Conservation (phyloP, 2,888 invertebrate species). For the Bimastos eiseni region DNA sequence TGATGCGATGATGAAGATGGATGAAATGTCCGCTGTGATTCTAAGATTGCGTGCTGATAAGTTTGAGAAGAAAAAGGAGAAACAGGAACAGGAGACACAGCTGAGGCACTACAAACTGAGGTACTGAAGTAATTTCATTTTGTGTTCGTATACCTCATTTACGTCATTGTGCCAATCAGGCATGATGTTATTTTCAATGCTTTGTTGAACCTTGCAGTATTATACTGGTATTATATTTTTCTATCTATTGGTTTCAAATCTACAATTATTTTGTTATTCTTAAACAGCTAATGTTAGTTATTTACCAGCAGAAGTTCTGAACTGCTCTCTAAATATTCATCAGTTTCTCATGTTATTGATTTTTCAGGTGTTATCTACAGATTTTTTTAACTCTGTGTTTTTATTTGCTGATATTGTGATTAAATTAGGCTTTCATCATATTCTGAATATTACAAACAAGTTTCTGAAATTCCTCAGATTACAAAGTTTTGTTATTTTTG, state of each 20-base stretch:
- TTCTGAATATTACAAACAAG: not conserved
- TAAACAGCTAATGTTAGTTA: not conserved
- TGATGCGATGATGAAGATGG: slow-evolving; percentile 14
- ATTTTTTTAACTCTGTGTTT: too few species aligned
- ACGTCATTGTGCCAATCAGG: not conserved
- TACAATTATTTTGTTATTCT: not conserved
- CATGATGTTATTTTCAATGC: not conserved
- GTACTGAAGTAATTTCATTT: not conserved
- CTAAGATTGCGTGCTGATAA: not conserved
- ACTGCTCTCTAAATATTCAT: not conserved
- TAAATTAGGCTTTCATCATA: slow-evolving; percentile 17
- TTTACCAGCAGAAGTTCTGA: not conserved
- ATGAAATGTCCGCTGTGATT: slow-evolving; percentile 9
- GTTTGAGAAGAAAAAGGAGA: slow-evolving; percentile 9
- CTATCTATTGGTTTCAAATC: not conserved
- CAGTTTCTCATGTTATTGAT: not conserved
- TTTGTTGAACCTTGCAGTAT: not conserved
- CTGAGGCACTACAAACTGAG: slow-evolving; percentile 21
- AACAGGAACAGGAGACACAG: not conserved
- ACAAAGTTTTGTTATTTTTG: slow-evolving; percentile 15
- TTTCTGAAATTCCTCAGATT: slow-evolving; percentile 15
- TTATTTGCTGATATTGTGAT: too few species aligned
- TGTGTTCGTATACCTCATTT: not conserved
- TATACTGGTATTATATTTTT: not conserved
- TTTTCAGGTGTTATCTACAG: too few species aligned